phyloP scores from a whole-genome alignment of 2,797 vertebrate genomes.

The Channa striata region DNA sequence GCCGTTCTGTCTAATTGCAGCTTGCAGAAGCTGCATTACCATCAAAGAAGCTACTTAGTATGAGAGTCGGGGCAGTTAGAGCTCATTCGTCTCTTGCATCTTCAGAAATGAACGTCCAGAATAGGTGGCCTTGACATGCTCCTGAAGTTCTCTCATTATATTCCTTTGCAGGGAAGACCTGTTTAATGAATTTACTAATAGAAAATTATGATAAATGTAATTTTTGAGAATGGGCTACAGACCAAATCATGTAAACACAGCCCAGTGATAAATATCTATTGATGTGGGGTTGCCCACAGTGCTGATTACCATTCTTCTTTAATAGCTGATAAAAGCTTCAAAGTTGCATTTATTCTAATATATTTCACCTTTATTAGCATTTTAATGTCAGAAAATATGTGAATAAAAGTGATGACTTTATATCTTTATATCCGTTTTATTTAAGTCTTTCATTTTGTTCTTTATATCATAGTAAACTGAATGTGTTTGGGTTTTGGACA shows the following conservation, averaged over 20 bases:
- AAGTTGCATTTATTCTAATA: background rate
- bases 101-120: conserved; percentile 20
- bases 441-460: background rate
- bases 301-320: background rate
- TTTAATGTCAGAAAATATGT: background rate
- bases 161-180: background rate
- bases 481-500: background rate
- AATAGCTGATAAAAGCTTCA: background rate
- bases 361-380: background rate
- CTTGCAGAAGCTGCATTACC: conserved; percentile 33
- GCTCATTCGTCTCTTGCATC: conserved; percentile 41
- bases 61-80: conserved; percentile 43
- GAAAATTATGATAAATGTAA: background rate
- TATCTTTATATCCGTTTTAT: too few species aligned
- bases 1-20: conserved; percentile 61
- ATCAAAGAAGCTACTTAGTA: conserved; percentile 53
- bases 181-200: conserved; percentile 4
- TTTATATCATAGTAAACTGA: background rate
- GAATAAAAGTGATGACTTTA: too few species aligned
- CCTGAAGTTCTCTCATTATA: background rate
- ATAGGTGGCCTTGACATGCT: conserved; percentile 12
- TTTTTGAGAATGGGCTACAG: background rate
- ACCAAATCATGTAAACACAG: conserved; percentile 6
- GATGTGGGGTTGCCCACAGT: too few species aligned
- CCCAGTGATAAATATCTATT: too few species aligned